These are phyloP conservation scores for Cephus runcator DNA, from an alignment of 2,888 invertebrate species.

Conservation along the genomic window DNA sequence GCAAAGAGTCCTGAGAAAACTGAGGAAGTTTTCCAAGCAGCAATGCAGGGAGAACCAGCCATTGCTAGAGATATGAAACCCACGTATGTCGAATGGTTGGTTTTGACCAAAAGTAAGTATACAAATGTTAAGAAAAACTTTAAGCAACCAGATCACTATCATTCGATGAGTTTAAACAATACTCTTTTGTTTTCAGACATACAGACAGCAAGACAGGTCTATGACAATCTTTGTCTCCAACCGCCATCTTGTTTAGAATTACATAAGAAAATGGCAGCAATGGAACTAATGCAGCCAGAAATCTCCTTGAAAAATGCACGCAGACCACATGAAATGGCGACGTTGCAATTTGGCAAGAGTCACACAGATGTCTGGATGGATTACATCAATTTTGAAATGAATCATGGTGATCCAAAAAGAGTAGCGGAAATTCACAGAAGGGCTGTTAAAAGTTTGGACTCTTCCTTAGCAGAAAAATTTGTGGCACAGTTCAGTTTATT, in stretches of 20 bases:
- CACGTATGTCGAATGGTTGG: conserved; percentile 72
- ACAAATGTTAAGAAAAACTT: background rate
- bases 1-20: conserved; percentile 57
- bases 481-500: conserved; percentile 69
- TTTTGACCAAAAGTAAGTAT: conserved; percentile 57
- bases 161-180: background rate
- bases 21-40: conserved; percentile 63
- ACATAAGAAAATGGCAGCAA: conserved; percentile 71
- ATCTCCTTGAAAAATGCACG: conserved; percentile 55
- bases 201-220: conserved; percentile 72
- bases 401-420: conserved; percentile 70
- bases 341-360: conserved; percentile 74
- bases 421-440: conserved; percentile 71
- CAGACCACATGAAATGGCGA: conserved; percentile 72
- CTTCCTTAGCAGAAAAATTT: conserved; percentile 68
- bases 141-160: background rate
- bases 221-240: conserved; percentile 70
- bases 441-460: conserved; percentile 72
- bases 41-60: conserved; percentile 67
- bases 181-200: conserved; percentile 58
- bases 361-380: conserved; percentile 79
- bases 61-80: conserved; percentile 71
- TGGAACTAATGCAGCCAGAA: conserved; percentile 64
- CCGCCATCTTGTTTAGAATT: conserved; percentile 73
- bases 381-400: conserved; percentile 77